Base-by-base conservation (phyloP, 2,113 vertebrate genomes). In the Xiphophorus couchianus region DNA sequence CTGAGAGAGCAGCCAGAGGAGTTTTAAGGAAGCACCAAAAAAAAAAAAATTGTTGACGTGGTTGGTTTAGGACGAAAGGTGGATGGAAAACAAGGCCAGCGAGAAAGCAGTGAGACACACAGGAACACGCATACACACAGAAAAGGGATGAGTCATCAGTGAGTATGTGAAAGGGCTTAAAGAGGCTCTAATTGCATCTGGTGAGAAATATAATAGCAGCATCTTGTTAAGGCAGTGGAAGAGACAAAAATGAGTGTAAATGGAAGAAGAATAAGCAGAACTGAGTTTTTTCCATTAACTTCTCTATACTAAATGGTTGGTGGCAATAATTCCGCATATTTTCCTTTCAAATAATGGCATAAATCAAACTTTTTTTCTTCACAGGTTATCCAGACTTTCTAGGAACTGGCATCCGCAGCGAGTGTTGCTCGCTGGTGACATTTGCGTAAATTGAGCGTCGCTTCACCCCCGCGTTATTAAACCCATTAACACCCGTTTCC, bases 181-280 rank as follows among this genome's bases (percentile, higher is more conserved):
- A 88, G 82, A 85, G 80, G 85, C 85, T 89, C 86, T 91, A 91
- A 93, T 91, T 91, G 84, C 84, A 89, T 92, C 82, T 91, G 86
- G 85, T 88, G 85, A 90, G 86, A 84, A 88, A 87, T 86, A 76
- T 74, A 78, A 89, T 88, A 85, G 73, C 77, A 63, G 80, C 78
- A 80, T 79, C 69, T 86, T 77, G 67, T 80, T 83, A 76, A 84
- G 74, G 73, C 82, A 82, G 73, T 74, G 64, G 75, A 76, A 62
- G 81, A 80, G 75, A 80, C 76, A 78, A 73, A 73, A 31, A 19
- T 27, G 39, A 72, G 62, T 54, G 60, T 81, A 80, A 77, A 71
- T 44, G 67, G 44, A 48, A 48, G 78, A 76, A 76, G 31, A 74
- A 86, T 31, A 68, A 83, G 70, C 51, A 62, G 73, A 78, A 76